A percentile compares a stretch with the other conserved stretches of the same genome.
Conservation (phyloP, 2,888 invertebrate genomes). For the Heterodera filipjevi region DNA sequence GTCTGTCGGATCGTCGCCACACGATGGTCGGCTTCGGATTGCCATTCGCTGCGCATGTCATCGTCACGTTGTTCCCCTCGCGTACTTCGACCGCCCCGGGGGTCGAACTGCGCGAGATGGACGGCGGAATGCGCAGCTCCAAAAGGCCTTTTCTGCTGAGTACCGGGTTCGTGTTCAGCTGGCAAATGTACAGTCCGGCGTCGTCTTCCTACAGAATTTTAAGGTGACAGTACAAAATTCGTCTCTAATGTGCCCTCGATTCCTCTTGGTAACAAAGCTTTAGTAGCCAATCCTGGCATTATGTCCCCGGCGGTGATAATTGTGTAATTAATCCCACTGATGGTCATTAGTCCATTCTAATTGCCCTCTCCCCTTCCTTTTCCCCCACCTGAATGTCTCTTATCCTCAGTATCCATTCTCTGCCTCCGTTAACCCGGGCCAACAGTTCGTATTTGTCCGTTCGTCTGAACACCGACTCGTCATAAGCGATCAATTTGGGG, state of each 20-base stretch:
- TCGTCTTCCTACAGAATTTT: slow-evolving; percentile 74
- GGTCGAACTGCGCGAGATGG: slow-evolving; percentile 81
- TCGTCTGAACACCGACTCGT: slow-evolving; percentile 53
- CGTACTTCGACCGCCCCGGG: slow-evolving; percentile 85
- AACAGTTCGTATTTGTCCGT: slow-evolving; percentile 62
- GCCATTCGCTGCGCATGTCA: slow-evolving; percentile 63
- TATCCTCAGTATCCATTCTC: slow-evolving; percentile 86
- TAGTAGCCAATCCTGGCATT: too few relatives aligned
- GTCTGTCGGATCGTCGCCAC: slow-evolving; percentile 62
- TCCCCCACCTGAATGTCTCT: slow-evolving; percentile 75
- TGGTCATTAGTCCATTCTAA: too few relatives aligned
- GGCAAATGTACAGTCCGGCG: slow-evolving; percentile 85
- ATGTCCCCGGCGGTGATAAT: too few relatives aligned
- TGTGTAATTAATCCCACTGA: too few relatives aligned
- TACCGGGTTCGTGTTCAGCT: slow-evolving; percentile 62
- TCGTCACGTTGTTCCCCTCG: slow-evolving; percentile 64
- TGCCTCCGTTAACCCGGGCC: slow-evolving; percentile 74
- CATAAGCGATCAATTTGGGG: slow-evolving; percentile 55
- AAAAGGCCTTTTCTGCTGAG: slow-evolving; percentile 54
- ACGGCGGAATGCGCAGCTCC: slow-evolving; percentile 76
- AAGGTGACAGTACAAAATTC: not conserved
- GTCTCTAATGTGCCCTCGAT: too few relatives aligned
- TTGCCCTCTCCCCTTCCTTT: not conserved
- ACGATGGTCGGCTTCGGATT: slow-evolving; percentile 60
- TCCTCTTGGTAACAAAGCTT: too few relatives aligned